A percentile compares a stretch with the other conserved stretches of the same genome.
These are phyloP conservation scores for Thymelicus sylvestris DNA, from an alignment of 2,888 invertebrate genomes.

Conservation along the genomic window DNA sequence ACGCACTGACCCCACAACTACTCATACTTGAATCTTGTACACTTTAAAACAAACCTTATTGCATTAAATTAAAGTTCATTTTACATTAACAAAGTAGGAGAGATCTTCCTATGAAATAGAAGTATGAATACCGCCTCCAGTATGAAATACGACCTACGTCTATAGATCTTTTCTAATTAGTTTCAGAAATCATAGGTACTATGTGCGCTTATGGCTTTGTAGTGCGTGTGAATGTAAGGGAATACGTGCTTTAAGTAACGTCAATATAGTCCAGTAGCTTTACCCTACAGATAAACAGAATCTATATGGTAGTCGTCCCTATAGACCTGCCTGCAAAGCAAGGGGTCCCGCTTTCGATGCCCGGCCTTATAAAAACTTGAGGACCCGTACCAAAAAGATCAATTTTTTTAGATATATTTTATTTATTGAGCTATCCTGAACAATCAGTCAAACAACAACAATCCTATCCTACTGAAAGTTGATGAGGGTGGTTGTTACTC, in stretches of 20 bases:
- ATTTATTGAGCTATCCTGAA: too few relatives aligned
- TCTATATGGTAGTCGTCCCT: too few relatives aligned
- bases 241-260: neutral
- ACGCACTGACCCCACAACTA: constrained; percentile 53
- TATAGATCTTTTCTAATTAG: constrained; percentile 32
- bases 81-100: constrained; percentile 2
- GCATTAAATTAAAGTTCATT: neutral
- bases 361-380: too few relatives aligned
- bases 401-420: too few relatives aligned
- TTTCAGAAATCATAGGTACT: constrained; percentile 3
- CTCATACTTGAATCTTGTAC: constrained; percentile 40
- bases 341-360: too few relatives aligned
- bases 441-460: too few relatives aligned
- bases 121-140: constrained; percentile 16
- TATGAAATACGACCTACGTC: constrained; percentile 33
- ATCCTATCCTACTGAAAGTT: too few relatives aligned
- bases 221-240: neutral
- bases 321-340: too few relatives aligned
- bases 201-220: neutral
- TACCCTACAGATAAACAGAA: too few relatives aligned
- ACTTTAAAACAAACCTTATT: constrained; percentile 27
- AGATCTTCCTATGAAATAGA: constrained; percentile 28
- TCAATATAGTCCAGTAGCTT: neutral
- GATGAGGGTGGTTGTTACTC: too few relatives aligned
- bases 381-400: too few relatives aligned